Evolutionary conservation across 2,797 vertebrate genomes (phyloP).

Genomic region (Rhabdophis nuchalis): DNA sequence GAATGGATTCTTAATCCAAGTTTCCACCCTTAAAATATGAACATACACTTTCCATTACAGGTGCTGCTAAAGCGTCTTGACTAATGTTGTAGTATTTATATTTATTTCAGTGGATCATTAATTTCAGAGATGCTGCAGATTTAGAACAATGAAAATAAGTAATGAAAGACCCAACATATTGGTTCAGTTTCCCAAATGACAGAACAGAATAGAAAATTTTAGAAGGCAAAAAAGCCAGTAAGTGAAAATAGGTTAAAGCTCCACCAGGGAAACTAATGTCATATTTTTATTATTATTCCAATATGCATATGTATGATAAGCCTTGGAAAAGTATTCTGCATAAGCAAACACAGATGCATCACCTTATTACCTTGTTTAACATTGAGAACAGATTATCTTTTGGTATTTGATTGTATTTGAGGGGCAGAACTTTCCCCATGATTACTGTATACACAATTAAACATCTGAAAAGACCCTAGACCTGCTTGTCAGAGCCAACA

Average conservation of each 20-base stretch:
- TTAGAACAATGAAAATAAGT: constrained; percentile 14
- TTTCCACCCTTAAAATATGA: constrained; percentile 29
- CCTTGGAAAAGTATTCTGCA: background rate
- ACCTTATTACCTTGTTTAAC: background rate
- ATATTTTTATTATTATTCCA: background rate
- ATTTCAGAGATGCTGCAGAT: constrained; percentile 4
- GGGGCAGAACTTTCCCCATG: background rate
- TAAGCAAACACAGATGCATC: background rate
- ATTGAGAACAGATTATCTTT: background rate
- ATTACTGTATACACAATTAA: background rate
- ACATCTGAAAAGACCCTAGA: background rate
- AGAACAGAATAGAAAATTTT: background rate
- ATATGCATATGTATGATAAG: background rate
- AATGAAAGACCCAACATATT: constrained; percentile 8
- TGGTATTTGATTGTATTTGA: background rate
- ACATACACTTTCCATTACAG: constrained; percentile 35
- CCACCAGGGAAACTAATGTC: background rate
- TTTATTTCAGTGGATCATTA: background rate
- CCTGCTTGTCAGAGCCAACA: background rate
- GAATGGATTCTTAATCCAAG: constrained; percentile 49
- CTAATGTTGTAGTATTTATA: background rate
- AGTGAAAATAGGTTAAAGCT: background rate
- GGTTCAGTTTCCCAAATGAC: constrained; percentile 19
- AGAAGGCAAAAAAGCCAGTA: background rate
- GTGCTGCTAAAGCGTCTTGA: constrained; percentile 6